phyloP scores from a whole-genome alignment of 2,888 invertebrate genomes.

The Eupithecia centaureata region DNA sequence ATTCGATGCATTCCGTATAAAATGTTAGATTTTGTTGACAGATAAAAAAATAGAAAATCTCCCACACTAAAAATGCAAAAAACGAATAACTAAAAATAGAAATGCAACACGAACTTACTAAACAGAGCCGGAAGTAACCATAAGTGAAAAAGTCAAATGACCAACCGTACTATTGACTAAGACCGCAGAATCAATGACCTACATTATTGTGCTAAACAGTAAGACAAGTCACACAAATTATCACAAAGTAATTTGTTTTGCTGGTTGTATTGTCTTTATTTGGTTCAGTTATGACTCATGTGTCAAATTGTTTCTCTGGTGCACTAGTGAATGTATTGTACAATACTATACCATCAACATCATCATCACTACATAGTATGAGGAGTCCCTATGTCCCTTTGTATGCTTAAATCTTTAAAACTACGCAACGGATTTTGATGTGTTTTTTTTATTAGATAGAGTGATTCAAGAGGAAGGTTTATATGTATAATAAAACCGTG shows the following conservation, averaged over 20 bases:
- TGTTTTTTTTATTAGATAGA: no score
- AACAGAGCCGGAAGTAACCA: background rate
- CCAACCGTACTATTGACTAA: slow-evolving; percentile 15
- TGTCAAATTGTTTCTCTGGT: slow-evolving; percentile 15
- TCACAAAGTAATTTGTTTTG: slow-evolving; percentile 23
- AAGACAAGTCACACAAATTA: slow-evolving; percentile 30
- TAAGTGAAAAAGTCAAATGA: slow-evolving; percentile 1
- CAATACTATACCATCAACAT: background rate
- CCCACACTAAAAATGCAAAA: background rate
- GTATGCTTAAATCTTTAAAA: no score
- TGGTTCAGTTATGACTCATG: slow-evolving; percentile 22
- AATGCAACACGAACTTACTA: background rate
- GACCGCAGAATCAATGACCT: slow-evolving; percentile 26
- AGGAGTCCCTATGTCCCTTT: no score
- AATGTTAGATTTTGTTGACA: background rate
- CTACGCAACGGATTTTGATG: no score
- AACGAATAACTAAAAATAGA: background rate
- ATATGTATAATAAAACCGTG: no score
- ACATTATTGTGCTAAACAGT: slow-evolving; percentile 26
- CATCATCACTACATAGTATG: background rate
- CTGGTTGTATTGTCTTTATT: slow-evolving; percentile 17
- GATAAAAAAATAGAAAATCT: background rate
- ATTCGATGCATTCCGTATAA: slow-evolving; percentile 24
- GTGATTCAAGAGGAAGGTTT: no score
- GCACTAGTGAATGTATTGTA: background rate